Base-by-base conservation (phyloP, 2,113 vertebrate species). In the Vanacampus margaritifer region DNA sequence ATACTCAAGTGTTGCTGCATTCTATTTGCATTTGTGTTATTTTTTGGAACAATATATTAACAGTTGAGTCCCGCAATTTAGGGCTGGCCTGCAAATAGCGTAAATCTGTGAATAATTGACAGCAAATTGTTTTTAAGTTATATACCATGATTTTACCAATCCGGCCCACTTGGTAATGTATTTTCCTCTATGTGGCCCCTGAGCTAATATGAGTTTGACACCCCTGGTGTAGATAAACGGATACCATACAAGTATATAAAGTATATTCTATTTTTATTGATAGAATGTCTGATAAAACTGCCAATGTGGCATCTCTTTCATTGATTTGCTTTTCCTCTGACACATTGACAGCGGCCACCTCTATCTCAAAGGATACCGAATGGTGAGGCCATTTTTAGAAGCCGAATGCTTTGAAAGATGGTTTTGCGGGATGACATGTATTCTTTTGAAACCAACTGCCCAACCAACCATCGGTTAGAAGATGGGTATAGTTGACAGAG, bases 401-500 rank as follows among this genome's bases (percentile, higher is more conserved):
- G 7, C 39, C 16, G 16, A 43, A 62, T 24, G 59, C 21, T n/a
- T n/a, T 36, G 36, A 39, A 41, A 23, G 9, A 41, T 32, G 26
- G 26, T 17, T 61, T 61, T 23, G 59, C n/a, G 2, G 19, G 37
- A 61, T 41, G 21, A 24, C 36, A 24, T 14, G 21, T 14, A 41
- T 61, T 61, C 5, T 39, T 23, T 61, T 23, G 9, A 60, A 37
- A 9, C 35, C 8, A 39, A 39, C 21, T 41, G 36, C 12, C 21
- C n/a, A 61, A n/a, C n/a, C n/a, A n/a, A n/a, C n/a, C n/a, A n/a
- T n/a, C 41, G 36, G n/a, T 23, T 37, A 24, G 37, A 61, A 23
- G n/a, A 61, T 36, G 7, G 50, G 56, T 58, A 35, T 17, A n/a
- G 54, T 67, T 70, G 71, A 63, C 66, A 65, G 76, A 28, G 70